Evolutionary conservation across 2,113 vertebrate species (phyloP).

Genomic region (Melanerpes aurifrons): DNA sequence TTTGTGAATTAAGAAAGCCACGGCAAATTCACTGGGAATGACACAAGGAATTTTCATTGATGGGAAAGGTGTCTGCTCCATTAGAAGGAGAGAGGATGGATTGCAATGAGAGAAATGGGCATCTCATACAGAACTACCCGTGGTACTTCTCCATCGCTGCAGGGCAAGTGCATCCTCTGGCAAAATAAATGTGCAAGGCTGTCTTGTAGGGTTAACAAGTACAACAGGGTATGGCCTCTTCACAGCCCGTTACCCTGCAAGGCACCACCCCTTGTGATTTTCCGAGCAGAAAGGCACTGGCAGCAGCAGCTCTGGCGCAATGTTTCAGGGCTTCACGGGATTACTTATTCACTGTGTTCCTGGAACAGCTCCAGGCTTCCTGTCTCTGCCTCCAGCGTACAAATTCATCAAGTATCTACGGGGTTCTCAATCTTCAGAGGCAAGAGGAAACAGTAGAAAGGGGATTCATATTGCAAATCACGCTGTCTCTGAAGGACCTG

Average conservation of each 20-base stretch:
- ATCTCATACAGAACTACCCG: background rate
- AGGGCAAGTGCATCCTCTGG: background rate
- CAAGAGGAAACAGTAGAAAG: background rate
- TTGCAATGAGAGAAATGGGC: background rate
- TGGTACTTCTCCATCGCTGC: fast-evolving
- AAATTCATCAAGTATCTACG: background rate
- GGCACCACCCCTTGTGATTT: background rate
- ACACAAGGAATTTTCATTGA: background rate
- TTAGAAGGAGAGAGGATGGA: background rate
- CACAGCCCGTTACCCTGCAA: background rate
- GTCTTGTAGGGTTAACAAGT: background rate
- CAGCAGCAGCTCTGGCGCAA: background rate
- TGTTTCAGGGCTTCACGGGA: background rate
- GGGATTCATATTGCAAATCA: background rate
- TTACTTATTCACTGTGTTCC: conserved; percentile 57
- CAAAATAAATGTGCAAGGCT: background rate
- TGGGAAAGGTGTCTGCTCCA: background rate
- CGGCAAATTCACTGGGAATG: background rate
- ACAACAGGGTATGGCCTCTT: background rate
- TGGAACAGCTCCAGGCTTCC: conserved; percentile 1
- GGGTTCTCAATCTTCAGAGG: conserved; percentile 8
- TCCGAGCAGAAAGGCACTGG: conserved; percentile 5
- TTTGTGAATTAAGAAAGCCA: background rate
- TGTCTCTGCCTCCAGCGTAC: background rate
- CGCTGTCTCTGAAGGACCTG: background rate